Evolutionary conservation across 2,888 invertebrate species (phyloP), one percentile per base, ranked within the genome.

Genomic region (Cheilosia vernalis): DNA sequence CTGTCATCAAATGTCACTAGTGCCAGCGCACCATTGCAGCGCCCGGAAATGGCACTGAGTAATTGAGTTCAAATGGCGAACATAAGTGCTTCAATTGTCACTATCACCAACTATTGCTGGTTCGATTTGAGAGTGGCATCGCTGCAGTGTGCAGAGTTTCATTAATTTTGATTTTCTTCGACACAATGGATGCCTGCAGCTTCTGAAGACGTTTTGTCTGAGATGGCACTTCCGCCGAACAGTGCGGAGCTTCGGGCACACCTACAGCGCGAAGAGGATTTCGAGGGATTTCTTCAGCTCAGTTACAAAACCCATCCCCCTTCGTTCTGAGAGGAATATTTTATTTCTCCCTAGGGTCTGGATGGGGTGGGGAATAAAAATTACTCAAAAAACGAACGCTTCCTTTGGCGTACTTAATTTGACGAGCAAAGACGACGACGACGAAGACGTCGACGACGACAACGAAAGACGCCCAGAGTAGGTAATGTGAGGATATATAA

Each of bases 161-260:
- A 82, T 82, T 82, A 82, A 82, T 77, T 82, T 77, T 77, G 70
- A 82, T 70, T 77, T 72, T 81, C 64, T 40, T 70, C 53, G 42
- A 67, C 61, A 74, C 67, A 80, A 74, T 67, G 67, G 67, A 47
- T n/a, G 15, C 17, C 37, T 40, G 44, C 42, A 27, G 21, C 40
- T 33, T 40, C 44, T 58, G 51, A 76, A 42, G 76, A 60, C 30
- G 30, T 66, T 49, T 42, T 24, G 49, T 53, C 76, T 58, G 60
- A 51, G 76, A 66, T 51, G 37, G 49, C 56, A 56, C 56, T 64
- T 51, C 66, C 66, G 42, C 6, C 4, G 49, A 17, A 9, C n/a
- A 47, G 55, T 47, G n/a, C n/a, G 1, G 44, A 40, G 47, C 40
- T 42, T 33, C 10, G 17, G 6, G 24, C 17, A 61, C 53, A 55